Evolutionary conservation across 2,797 vertebrate genomes (phyloP), one percentile per base, ranked within the genome.

Genomic region (Sebastes itinus): DNA sequence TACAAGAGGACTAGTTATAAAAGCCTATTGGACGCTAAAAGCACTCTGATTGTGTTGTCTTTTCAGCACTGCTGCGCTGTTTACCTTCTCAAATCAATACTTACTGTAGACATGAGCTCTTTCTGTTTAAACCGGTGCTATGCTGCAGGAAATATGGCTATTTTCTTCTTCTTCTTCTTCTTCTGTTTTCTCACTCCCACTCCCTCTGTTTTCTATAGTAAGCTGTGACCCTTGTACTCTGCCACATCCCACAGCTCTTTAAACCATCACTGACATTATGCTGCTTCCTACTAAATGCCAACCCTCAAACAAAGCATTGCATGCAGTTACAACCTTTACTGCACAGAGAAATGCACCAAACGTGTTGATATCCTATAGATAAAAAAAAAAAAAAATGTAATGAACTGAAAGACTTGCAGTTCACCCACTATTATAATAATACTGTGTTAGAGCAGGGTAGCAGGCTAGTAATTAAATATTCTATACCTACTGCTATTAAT

Each of bases 51-150:
- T 25, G 62, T 65, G 27, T 73, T 72, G 65, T 80, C 46, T 16
- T 75, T 80, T 72, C 27, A 80, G 72, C 22, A 85, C 18, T 30
- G 60, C 58, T 72, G 63, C 6, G 6, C 42, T 80, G 67, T 76
- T 83, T 80, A 87, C 75, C 55, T 61, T 80, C 20, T 72, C 20
- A 61, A 84, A 91, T 84, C 84, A 88, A 85, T 88, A 85, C n/a
- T 65, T 18, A 81, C 54, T 65, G 38, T 32, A 72, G 73, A 81
- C 18, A 23, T 59, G n/a, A 75, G 68, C 28, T 56, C 11, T 63
- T 69, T 68, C 54, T 56, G 42, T 72, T 86, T 60, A 52, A 71
- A 70, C 46, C 13, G 20, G 5, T 64, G 59, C 61, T 54, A 52
- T 66, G 4, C 12, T 78, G 38, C 30, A 59, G 13, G 10, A 70